Evolutionary conservation across 2,888 invertebrate species (phyloP).

Genomic region (Lepidonotus clava): DNA sequence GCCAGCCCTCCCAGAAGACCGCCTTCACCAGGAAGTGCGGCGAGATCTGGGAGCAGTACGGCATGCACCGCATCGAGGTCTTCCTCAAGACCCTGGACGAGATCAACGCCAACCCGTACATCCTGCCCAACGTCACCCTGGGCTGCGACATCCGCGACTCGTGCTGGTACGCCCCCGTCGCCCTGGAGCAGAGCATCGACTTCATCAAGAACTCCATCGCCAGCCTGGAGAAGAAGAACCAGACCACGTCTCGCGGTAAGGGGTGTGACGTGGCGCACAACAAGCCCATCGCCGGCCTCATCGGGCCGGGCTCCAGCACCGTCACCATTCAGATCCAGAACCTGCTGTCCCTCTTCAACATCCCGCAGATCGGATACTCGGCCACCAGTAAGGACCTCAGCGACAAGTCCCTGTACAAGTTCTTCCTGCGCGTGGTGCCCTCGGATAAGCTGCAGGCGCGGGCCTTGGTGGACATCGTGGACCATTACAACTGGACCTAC

Average conservation of each 20-base stretch:
- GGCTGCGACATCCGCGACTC: conserved; percentile 89
- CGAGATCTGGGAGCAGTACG: conserved; percentile 87
- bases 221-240: conserved; percentile 65
- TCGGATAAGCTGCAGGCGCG: conserved; percentile 89
- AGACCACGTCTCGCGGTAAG: conserved; percentile 21
- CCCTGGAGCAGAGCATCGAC: conserved; percentile 89
- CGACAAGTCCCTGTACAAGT: conserved; percentile 88
- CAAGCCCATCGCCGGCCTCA: conserved; percentile 84
- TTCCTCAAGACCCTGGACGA: conserved; percentile 75
- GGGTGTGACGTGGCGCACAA: conserved; percentile 62
- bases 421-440: conserved; percentile 89
- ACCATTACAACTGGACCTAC: conserved; percentile 87
- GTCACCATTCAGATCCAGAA: conserved; percentile 88
- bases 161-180: conserved; percentile 91
- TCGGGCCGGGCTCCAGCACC: conserved; percentile 88
- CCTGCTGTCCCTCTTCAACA: conserved; percentile 86
- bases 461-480: conserved; percentile 84
- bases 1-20: conserved; percentile 80
- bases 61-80: conserved; percentile 87
- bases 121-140: conserved; percentile 83
- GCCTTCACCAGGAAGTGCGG: conserved; percentile 83
- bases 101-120: conserved; percentile 84
- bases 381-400: conserved; percentile 89
- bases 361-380: conserved; percentile 88
- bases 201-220: conserved; percentile 85